phyloP scores from a whole-genome alignment of 2,797 vertebrate genomes.

The Pagetopsis macropterus region DNA sequence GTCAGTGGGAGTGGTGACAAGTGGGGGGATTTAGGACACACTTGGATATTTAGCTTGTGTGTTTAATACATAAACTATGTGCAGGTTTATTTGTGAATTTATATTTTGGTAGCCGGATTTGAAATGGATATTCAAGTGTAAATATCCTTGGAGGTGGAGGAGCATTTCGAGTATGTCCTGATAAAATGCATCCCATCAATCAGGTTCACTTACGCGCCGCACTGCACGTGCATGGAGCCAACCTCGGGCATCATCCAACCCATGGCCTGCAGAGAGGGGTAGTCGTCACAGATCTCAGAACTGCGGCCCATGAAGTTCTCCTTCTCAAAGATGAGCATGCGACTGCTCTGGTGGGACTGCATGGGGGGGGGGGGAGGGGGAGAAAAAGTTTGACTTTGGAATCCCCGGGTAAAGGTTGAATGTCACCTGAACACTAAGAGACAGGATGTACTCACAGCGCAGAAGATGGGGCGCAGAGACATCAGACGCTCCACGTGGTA shows the following conservation, averaged over 20 bases:
- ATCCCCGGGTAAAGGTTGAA: accelerated
- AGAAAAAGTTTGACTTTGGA: not conserved
- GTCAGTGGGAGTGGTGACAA: conserved; percentile 24
- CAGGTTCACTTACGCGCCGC: conserved; percentile 81
- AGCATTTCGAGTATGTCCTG: not conserved
- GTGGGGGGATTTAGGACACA: not conserved
- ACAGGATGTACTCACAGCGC: conserved; percentile 77
- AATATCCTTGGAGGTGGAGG: not conserved
- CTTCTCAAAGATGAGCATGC: conserved; percentile 82
- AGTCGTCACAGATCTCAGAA: conserved; percentile 85
- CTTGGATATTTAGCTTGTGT: conserved; percentile 16
- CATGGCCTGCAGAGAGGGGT: conserved; percentile 88
- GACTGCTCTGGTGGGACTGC: conserved; percentile 82
- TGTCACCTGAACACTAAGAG: too few relatives aligned
- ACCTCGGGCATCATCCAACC: conserved; percentile 85
- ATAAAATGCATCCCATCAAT: not conserved
- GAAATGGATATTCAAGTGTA: not conserved
- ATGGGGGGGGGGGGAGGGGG: not conserved
- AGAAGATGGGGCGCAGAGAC: conserved; percentile 85
- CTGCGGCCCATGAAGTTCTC: conserved; percentile 87
- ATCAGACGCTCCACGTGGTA: conserved; percentile 85
- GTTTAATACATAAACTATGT: conserved; percentile 6
- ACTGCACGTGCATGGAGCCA: conserved; percentile 88
- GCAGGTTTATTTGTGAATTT: not conserved
- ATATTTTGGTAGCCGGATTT: not conserved